A percentile compares a stretch with the other conserved stretches of the same genome.
Conservation (phyloP, 2,888 invertebrate genomes). For the Pantelozetes paolii region DNA sequence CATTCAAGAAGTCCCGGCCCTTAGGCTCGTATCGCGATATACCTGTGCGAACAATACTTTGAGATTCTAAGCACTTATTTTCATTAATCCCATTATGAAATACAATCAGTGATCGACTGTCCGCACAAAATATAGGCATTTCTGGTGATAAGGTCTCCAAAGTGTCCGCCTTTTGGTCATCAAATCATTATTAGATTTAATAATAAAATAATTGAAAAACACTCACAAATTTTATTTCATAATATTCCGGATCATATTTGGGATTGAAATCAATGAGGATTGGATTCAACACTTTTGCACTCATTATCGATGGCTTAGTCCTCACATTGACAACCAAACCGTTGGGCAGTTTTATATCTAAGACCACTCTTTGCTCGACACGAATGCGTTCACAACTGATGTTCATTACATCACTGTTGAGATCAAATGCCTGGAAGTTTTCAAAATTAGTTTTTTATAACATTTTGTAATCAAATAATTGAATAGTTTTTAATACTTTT, state of each 20-base stretch:
- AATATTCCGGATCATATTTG: not conserved
- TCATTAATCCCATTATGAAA: not conserved
- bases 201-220: not conserved
- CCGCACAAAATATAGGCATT: not conserved
- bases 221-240: slow-evolving; percentile 10
- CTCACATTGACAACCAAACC: not conserved
- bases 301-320: slow-evolving; percentile 6
- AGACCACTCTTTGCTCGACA: slow-evolving; percentile 1
- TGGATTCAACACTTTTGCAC: slow-evolving; percentile 18
- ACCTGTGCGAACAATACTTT: not conserved
- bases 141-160: not conserved
- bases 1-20: not conserved
- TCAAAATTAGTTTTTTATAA: not conserved
- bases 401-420: not conserved
- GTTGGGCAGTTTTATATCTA: not conserved
- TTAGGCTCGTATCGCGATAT: not conserved
- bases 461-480: not conserved
- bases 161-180: not conserved
- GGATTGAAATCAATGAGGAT: not conserved
- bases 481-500: not conserved
- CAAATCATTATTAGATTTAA: not conserved
- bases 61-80: not conserved
- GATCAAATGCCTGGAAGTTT: not conserved
- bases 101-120: slow-evolving; percentile 1
- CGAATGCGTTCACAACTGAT: not conserved